Conservation (phyloP, 37 sponge, comb jelly and placozoan species). For the Dysidea cf. avara region DNA sequence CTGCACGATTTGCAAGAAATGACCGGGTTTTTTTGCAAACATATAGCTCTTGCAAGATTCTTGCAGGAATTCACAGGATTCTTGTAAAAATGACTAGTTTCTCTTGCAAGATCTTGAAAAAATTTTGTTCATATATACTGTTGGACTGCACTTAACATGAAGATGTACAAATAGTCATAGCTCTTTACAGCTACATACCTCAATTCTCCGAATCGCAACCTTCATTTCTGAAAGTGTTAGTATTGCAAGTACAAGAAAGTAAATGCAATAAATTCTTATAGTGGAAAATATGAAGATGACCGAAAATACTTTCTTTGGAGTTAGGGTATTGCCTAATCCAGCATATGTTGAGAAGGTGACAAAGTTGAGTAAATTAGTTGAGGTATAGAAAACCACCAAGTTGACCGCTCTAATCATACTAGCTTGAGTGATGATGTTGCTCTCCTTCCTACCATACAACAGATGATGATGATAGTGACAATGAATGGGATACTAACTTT, state of each 20-base stretch:
- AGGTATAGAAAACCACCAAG: conserved; percentile 5
- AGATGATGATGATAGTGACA: too few relatives aligned
- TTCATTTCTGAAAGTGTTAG: conserved; percentile 9
- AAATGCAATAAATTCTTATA: conserved; percentile 20
- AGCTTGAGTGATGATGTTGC: conserved; percentile 1
- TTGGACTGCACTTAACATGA: too few relatives aligned
- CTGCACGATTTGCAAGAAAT: too few relatives aligned
- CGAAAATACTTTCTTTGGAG: conserved; percentile 42
- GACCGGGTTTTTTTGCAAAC: too few relatives aligned
- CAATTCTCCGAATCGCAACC: conserved; percentile 16
- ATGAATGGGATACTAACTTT: background rate
- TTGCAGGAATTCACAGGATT: too few relatives aligned
- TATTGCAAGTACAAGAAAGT: conserved; percentile 4
- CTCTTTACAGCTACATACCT: too few relatives aligned
- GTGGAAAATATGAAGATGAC: conserved; percentile 19
- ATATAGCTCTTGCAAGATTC: too few relatives aligned
- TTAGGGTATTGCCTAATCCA: conserved; percentile 20
- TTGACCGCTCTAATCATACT: conserved; percentile 21
- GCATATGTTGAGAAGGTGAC: conserved; percentile 22
- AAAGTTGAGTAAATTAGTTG: conserved; percentile 2
- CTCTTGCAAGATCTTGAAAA: too few relatives aligned
- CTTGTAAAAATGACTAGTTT: too few relatives aligned
- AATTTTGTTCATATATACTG: too few relatives aligned
- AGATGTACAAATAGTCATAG: too few relatives aligned
- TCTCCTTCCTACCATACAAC: conserved; percentile 40